These are phyloP conservation scores for Halesus radiatus DNA, from an alignment of 1,140 invertebrate species.

Conservation along the genomic window DNA sequence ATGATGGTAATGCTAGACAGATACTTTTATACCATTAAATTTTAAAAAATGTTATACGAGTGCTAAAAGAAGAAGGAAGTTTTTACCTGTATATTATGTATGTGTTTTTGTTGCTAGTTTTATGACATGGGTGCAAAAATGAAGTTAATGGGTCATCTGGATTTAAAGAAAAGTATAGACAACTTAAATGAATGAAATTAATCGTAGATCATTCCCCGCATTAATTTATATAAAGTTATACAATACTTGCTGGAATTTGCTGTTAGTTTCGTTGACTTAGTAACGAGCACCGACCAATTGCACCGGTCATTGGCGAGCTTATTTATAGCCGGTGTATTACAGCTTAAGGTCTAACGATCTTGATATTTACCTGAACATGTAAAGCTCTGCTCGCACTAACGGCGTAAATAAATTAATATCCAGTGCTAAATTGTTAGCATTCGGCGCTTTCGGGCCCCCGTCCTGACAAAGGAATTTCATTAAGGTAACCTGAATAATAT, in stretches of 20 bases:
- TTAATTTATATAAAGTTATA: too few species aligned
- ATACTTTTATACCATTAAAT: too few species aligned
- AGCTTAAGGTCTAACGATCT: neutral
- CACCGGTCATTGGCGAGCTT: neutral
- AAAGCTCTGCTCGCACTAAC: neutral
- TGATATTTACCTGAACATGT: neutral
- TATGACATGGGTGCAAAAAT: too few species aligned
- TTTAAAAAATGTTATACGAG: too few species aligned
- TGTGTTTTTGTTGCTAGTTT: too few species aligned
- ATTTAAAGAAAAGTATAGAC: too few species aligned
- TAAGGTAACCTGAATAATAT: conserved; percentile 1
- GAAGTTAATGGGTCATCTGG: too few species aligned
- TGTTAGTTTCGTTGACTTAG: neutral
- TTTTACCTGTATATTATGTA: too few species aligned
- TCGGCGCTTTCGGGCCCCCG: neutral
- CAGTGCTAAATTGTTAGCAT: neutral
- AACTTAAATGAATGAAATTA: too few species aligned
- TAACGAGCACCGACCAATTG: neutral
- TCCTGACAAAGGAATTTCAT: conserved; percentile 6
- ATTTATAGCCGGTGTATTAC: neutral
- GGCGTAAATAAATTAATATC: neutral
- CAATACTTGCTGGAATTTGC: neutral
- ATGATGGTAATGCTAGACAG: too few species aligned
- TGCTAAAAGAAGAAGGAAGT: too few species aligned
- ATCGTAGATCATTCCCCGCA: too few species aligned